Conservation (phyloP, 2,113 vertebrate genomes). For the Genyomyrus donnyi region DNA sequence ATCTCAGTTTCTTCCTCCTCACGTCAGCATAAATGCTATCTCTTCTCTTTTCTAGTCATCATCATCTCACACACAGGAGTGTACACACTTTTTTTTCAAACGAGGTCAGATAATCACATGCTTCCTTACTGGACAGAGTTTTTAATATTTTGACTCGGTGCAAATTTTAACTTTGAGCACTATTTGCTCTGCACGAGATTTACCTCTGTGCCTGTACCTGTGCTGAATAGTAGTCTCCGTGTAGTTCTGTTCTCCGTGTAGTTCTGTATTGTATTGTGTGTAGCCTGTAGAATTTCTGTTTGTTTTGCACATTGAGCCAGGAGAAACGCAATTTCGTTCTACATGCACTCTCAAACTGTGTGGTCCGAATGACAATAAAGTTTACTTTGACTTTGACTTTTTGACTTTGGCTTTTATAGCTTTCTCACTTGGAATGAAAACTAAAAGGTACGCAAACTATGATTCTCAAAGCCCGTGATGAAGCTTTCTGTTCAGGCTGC, state of each 20-base stretch:
- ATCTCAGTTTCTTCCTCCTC: slow-evolving; percentile 6
- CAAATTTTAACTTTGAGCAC: too few species aligned
- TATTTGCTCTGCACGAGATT: too few species aligned
- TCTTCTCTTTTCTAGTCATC: not conserved
- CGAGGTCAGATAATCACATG: not conserved
- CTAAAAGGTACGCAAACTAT: not conserved
- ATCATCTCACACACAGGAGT: not conserved
- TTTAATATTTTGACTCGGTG: not conserved
- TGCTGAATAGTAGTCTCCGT: too few species aligned
- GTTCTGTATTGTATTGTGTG: too few species aligned
- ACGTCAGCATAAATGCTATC: slow-evolving; percentile 1
- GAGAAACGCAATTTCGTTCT: too few species aligned
- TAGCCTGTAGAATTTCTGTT: too few species aligned
- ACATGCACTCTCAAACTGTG: too few species aligned
- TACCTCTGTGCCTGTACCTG: too few species aligned
- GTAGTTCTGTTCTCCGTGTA: too few species aligned
- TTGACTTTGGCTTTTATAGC: not conserved
- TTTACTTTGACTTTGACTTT: too few species aligned
- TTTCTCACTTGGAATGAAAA: not conserved
- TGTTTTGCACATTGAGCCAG: too few species aligned
- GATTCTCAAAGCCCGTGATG: not conserved
- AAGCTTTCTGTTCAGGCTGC: not conserved
- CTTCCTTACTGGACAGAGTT: not conserved
- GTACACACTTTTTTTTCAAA: not conserved
- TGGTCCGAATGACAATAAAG: too few species aligned